Base-by-base conservation (phyloP, 1,140 invertebrate species). In the Vollenhovia emeryi region DNA sequence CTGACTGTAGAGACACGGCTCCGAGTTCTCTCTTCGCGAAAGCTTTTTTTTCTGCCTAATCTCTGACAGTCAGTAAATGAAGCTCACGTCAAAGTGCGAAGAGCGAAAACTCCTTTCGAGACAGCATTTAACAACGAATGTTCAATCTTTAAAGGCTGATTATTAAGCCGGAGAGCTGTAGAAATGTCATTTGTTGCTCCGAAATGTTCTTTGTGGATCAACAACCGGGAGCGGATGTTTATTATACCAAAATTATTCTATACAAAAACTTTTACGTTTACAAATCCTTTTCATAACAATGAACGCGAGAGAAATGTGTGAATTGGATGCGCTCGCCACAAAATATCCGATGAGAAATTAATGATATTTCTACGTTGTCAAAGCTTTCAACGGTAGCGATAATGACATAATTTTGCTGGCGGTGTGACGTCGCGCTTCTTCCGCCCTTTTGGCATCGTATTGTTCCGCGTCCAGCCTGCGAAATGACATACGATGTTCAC, bases 401-500 rank as follows among this genome's bases (percentile, higher is more conserved):
- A 82, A 82, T 82, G 52, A 57, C 50, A 82, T 82, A 82, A 86
- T 76, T 85, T 45, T 85, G 64, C 52, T 52, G 73, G 43, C 33
- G 86, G 52, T 79, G 45, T 86, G 89, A 90, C 87, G 76, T 45
- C 69, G 84, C 82, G 57, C 80, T 71, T 87, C 59, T 50, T 52
- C 45, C 68, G 55, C 55, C 48, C 86, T 75, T 62, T 82, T 48
- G 36, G 43, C 69, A 36, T n/a, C 30, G 33, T 52, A 84, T 88
- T 84, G 86, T 84, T 88, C 55, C 69, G 85, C 52, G 60, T 24
- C 52, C 57, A 73, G 87, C 78, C 85, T 89, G 87, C 88, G 86
- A 89, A 89, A 90, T 90, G 89, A 90, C 88, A 89, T 88, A 87
- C 88, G 78, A 90, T 89, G 79, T 68, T 84, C 86, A 66, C 45